Conservation (phyloP, 2,888 invertebrate species). For the Orthonevra nobilis region DNA sequence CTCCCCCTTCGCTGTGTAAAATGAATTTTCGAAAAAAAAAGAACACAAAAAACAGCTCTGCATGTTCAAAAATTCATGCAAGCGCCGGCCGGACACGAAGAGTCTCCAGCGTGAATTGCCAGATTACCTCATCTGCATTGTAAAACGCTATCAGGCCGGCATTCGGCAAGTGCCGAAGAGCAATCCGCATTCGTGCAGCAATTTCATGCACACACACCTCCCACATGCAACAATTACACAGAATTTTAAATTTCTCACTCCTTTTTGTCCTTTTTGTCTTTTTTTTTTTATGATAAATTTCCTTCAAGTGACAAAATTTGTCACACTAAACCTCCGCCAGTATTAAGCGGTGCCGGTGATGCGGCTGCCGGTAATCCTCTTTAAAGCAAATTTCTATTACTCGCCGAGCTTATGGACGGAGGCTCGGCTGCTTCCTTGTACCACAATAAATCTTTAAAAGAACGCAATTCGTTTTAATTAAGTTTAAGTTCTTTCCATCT, state of each 20-base stretch:
- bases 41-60: too few species aligned
- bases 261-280: not conserved
- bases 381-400: conserved; percentile 30
- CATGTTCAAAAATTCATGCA: too few species aligned
- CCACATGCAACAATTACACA: conserved; percentile 54
- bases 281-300: conserved; percentile 26
- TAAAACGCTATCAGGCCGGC: conserved; percentile 47
- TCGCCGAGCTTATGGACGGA: too few species aligned
- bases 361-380: conserved; percentile 27
- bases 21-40: too few species aligned
- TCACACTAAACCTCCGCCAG: conserved; percentile 32
- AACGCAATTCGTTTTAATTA: conserved; percentile 53
- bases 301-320: conserved; percentile 37
- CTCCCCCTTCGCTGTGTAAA: too few species aligned
- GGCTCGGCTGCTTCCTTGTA: not conserved
- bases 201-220: conserved; percentile 47
- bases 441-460: conserved; percentile 47
- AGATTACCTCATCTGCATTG: conserved; percentile 67
- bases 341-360: too few species aligned
- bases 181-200: conserved; percentile 42
- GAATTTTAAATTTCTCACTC: too few species aligned
- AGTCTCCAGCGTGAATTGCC: too few species aligned
- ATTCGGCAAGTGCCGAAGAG: conserved; percentile 3
- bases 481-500: conserved; percentile 23
- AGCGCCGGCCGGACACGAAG: too few species aligned